Conservation (phyloP, 2,113 vertebrate genomes). For the Zosterops hypoxanthus region DNA sequence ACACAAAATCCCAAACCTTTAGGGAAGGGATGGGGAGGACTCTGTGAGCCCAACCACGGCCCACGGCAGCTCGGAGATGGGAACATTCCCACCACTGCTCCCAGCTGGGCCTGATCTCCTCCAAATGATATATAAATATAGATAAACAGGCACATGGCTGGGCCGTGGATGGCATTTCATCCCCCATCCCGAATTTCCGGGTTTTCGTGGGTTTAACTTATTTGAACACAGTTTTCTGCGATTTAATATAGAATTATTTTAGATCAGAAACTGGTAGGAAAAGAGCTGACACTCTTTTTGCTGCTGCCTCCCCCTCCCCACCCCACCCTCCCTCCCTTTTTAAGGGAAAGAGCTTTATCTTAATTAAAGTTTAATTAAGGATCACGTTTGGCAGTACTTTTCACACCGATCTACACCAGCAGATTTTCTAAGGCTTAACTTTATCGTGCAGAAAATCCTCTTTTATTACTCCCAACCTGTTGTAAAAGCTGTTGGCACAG, state of each 20-base stretch:
- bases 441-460: slow-evolving; percentile 99
- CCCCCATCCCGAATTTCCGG: slow-evolving; percentile 31
- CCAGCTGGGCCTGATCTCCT: background rate
- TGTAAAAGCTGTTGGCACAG: slow-evolving; percentile 99
- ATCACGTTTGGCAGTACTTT: slow-evolving; percentile 99
- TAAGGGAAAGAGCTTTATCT: slow-evolving; percentile 90
- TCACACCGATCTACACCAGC: slow-evolving; percentile 99
- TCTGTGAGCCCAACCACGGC: background rate
- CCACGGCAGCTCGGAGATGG: background rate
- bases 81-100: background rate
- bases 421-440: slow-evolving; percentile 99
- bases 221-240: slow-evolving; percentile 74
- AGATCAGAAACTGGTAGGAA: slow-evolving; percentile 73
- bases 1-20: background rate
- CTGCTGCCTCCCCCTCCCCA: slow-evolving; percentile 78
- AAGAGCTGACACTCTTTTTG: slow-evolving; percentile 75
- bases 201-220: slow-evolving; percentile 65
- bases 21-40: background rate
- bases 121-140: rapidly evolving
- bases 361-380: slow-evolving; percentile 99
- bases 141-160: background rate
- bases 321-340: slow-evolving; percentile 43
- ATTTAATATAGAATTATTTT: slow-evolving; percentile 76
- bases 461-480: slow-evolving; percentile 99
- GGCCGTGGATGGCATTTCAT: background rate